Conservation (phyloP, 2,888 invertebrate species). For the Syrphus vitripennis region DNA sequence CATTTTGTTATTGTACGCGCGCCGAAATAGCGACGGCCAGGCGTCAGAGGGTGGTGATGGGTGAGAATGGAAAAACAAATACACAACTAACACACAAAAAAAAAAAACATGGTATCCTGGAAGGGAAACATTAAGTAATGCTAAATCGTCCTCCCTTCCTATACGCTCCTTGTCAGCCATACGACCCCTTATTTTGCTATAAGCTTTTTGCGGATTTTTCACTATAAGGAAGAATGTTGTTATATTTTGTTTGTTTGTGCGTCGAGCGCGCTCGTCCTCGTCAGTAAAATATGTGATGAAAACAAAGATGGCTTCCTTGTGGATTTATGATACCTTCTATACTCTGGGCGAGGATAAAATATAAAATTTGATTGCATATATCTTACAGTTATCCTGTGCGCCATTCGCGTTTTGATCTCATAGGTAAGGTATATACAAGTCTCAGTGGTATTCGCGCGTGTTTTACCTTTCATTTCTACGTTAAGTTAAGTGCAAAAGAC, state of each 20-base stretch:
- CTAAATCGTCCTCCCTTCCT: constrained; percentile 61
- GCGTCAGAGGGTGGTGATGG: constrained; percentile 21
- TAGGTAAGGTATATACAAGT: not conserved
- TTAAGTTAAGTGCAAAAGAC: not conserved
- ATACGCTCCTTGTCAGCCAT: not conserved
- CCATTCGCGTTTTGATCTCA: constrained; percentile 37
- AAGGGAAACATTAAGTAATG: constrained; percentile 69
- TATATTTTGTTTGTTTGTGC: constrained; percentile 49
- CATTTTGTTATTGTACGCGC: not conserved
- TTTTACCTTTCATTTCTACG: not conserved
- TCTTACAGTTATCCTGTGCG: constrained; percentile 66
- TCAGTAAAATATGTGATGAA: constrained; percentile 57
- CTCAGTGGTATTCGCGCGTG: constrained; percentile 24
- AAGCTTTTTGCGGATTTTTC: constrained; percentile 38
- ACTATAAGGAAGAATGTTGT: constrained; percentile 8
- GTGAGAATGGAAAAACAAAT: constrained; percentile 53
- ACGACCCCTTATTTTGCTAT: not conserved
- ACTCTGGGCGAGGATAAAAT: constrained; percentile 47
- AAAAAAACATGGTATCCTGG: constrained; percentile 49
- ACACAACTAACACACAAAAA: constrained; percentile 34
- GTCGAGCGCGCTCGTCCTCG: not conserved
- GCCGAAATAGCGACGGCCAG: constrained; percentile 11
- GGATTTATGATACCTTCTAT: constrained; percentile 61
- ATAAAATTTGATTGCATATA: constrained; percentile 69
- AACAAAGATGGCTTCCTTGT: constrained; percentile 71